phyloP scores from a whole-genome alignment of 2,797 vertebrate species.

The Amblyraja radiata region DNA sequence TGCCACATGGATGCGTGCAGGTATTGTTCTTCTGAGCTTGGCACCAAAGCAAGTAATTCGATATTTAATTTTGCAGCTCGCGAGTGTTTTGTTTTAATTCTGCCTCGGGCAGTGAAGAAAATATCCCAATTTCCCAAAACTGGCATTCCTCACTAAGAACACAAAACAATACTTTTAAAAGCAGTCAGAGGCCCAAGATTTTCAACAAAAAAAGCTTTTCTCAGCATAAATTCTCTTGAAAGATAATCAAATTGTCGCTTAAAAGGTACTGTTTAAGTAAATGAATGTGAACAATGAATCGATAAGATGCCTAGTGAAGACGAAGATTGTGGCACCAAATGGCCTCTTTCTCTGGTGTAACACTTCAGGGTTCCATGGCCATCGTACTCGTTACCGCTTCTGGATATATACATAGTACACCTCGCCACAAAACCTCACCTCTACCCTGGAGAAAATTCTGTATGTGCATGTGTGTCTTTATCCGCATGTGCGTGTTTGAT shows the following conservation, averaged over 20 bases:
- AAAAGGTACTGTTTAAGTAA: background rate
- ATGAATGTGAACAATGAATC: background rate
- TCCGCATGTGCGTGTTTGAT: background rate
- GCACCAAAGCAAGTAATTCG: background rate
- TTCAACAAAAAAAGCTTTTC: background rate
- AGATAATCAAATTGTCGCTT: background rate
- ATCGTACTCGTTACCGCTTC: no score
- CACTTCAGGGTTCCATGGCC: background rate
- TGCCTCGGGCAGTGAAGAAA: background rate
- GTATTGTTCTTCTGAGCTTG: background rate
- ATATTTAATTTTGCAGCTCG: background rate
- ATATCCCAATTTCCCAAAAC: background rate
- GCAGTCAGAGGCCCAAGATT: background rate
- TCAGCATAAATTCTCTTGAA: background rate
- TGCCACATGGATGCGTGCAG: no score
- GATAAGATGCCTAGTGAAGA: background rate
- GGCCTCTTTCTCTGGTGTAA: background rate
- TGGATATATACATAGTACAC: background rate
- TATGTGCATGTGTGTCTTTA: background rate
- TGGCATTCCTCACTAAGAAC: background rate
- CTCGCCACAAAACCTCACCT: background rate
- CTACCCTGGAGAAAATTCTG: background rate
- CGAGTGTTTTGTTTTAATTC: no score
- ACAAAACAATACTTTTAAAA: background rate
- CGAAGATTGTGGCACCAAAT: background rate